Evolutionary conservation across 2,888 invertebrate species (phyloP).

Genomic region (Andrena trimmerana): DNA sequence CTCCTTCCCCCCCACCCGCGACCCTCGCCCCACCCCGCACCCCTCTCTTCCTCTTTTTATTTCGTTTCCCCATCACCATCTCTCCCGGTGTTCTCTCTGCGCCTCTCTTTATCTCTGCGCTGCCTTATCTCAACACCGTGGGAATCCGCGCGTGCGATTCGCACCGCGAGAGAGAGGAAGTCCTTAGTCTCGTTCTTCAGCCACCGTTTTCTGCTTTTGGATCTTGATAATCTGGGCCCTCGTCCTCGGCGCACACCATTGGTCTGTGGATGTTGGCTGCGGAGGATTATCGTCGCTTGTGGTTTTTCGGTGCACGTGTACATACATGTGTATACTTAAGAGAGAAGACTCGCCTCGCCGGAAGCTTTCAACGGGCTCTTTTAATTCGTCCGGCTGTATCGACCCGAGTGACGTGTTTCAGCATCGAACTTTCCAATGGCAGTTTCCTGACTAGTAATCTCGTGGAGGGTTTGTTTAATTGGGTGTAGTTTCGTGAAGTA

Average conservation of each 20-base stretch:
- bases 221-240: slow-evolving; percentile 46
- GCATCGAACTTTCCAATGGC: too few relatives aligned
- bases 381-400: not conserved
- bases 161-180: slow-evolving; percentile 67
- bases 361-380: not conserved
- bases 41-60: slow-evolving; percentile 30
- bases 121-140: slow-evolving; percentile 69
- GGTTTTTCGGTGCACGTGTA: not conserved
- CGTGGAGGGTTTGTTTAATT: too few relatives aligned
- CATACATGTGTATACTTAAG: too few relatives aligned
- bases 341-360: not conserved
- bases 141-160: slow-evolving; percentile 80
- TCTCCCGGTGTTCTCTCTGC: slow-evolving; percentile 39
- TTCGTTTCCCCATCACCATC: slow-evolving; percentile 44
- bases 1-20: slow-evolving; percentile 4
- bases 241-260: slow-evolving; percentile 12
- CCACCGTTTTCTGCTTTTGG: slow-evolving; percentile 43
- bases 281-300: slow-evolving; percentile 3
- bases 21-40: slow-evolving; percentile 29
- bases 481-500: too few relatives aligned
- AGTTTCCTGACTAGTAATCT: too few relatives aligned
- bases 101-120: slow-evolving; percentile 65
- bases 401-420: too few relatives aligned
- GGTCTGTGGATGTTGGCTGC: slow-evolving; percentile 4
- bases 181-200: slow-evolving; percentile 66